phyloP scores from a whole-genome alignment of 2,888 invertebrate genomes.

The Tipula confusa region DNA sequence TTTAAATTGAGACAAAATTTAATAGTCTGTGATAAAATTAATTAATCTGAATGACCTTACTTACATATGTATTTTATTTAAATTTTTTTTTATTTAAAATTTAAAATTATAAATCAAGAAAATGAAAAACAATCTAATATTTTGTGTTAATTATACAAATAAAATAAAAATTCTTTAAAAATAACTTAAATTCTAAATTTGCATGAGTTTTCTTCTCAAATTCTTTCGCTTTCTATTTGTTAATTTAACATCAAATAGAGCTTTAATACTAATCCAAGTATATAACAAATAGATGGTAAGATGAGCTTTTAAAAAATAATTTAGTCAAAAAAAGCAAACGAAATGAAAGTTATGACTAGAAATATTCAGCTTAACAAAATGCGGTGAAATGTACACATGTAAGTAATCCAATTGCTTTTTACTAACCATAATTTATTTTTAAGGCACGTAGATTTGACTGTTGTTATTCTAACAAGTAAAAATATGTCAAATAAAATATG shows the following conservation, averaged over 20 bases:
- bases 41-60: slow-evolving; percentile 20
- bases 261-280: neutral
- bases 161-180: neutral
- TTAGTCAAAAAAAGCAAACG: no score
- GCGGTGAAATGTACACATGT: no score
- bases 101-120: neutral
- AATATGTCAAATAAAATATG: no score
- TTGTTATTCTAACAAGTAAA: no score
- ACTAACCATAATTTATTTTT: no score
- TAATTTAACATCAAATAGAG: neutral
- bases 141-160: neutral
- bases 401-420: no score
- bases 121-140: neutral
- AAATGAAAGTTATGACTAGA: no score
- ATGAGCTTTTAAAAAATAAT: no score
- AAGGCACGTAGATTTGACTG: no score
- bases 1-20: neutral
- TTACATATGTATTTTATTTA: slow-evolving; percentile 9
- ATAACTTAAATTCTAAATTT: neutral
- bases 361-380: no score
- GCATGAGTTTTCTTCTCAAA: neutral
- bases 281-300: no score
- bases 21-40: slow-evolving; percentile 12
- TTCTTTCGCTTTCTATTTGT: neutral
- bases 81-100: neutral